These are phyloP conservation scores for Hemaris fuciformis DNA, from an alignment of 2,888 invertebrate genomes.

Conservation along the genomic window DNA sequence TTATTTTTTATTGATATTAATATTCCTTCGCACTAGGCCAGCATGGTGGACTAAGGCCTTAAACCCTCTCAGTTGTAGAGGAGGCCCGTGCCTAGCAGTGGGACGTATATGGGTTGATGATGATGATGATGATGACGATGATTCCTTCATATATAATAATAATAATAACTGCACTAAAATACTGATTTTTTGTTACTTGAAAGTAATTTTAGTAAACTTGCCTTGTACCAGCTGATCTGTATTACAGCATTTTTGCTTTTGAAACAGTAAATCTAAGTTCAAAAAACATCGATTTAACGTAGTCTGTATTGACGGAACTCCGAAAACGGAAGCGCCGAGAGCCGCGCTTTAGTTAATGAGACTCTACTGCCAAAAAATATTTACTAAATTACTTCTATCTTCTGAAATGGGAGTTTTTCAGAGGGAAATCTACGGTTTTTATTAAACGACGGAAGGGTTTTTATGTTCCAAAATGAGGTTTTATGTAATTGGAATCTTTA, in stretches of 20 bases:
- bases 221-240: not conserved
- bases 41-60: too few species aligned
- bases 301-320: not conserved
- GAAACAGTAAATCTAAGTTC: not conserved
- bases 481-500: not conserved
- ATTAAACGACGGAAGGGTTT: not conserved
- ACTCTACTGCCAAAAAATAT: conserved; percentile 22
- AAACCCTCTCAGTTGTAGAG: too few species aligned
- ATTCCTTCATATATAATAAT: too few species aligned
- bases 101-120: too few species aligned
- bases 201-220: not conserved
- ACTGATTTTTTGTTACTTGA: too few species aligned
- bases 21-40: too few species aligned
- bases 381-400: conserved; percentile 24
- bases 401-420: conserved; percentile 16
- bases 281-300: not conserved
- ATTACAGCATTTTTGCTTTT: not conserved
- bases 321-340: conserved; percentile 21
- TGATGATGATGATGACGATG: too few species aligned
- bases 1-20: too few species aligned
- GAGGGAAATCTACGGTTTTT: not conserved
- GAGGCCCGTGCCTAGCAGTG: too few species aligned
- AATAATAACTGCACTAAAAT: not conserved
- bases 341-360: conserved; percentile 33
- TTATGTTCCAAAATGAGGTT: not conserved